A percentile compares a stretch with the other conserved stretches of the same genome.
Evolutionary conservation across 2,113 vertebrate species (phyloP).

Genomic region (Probosciger aterrimus): DNA sequence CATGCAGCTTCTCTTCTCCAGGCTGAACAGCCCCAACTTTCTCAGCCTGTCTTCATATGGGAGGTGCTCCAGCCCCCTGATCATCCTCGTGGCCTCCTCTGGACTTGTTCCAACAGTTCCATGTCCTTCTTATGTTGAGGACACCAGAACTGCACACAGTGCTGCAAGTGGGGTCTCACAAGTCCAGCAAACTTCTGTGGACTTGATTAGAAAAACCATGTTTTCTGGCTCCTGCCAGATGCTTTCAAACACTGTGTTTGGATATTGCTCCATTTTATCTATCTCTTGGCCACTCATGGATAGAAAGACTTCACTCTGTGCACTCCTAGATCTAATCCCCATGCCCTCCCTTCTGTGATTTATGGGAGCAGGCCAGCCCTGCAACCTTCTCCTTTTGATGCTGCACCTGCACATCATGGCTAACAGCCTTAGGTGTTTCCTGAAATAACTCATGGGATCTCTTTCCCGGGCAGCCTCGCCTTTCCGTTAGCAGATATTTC

Average conservation of each 20-base stretch:
- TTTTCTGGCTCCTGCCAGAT: not conserved
- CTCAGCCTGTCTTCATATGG: too few relatives aligned
- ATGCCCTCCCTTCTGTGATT: not conserved
- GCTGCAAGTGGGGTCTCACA: too few relatives aligned
- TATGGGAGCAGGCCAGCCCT: not conserved
- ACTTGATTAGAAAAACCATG: not conserved
- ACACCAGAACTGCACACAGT: too few relatives aligned
- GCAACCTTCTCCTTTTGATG: not conserved
- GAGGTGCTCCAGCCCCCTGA: too few relatives aligned
- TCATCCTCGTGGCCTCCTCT: too few relatives aligned
- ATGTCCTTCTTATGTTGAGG: too few relatives aligned
- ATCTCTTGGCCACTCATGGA: not conserved
- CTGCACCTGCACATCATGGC: constrained; percentile 3
- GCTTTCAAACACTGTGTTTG: not conserved
- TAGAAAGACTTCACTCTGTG: not conserved
- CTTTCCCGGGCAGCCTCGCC: not conserved
- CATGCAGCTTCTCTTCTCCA: too few relatives aligned
- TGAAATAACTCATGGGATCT: constrained; percentile 12
- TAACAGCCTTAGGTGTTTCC: constrained; percentile 8
- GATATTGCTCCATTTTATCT: not conserved
- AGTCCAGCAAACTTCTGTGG: not conserved
- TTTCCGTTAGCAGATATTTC: constrained; percentile 1
- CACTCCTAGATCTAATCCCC: not conserved
- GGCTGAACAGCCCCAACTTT: too few relatives aligned
- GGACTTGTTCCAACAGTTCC: too few relatives aligned